Evolutionary conservation across 1,140 invertebrate genomes (phyloP).

Genomic region (Heliothis subflexa): DNA sequence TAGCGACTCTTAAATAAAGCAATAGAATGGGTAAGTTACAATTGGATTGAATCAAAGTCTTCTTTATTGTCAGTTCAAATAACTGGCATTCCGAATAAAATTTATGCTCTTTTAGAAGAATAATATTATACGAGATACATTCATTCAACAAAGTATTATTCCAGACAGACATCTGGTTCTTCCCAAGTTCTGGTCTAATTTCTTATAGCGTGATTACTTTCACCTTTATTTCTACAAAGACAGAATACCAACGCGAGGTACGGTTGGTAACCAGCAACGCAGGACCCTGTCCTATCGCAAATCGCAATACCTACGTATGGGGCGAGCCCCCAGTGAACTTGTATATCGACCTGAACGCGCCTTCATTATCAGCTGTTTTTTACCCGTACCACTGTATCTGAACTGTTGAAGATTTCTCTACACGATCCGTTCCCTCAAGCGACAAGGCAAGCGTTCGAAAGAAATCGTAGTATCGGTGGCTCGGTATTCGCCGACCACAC

Average conservation of each 20-base stretch:
- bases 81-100: no score
- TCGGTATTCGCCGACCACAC: slow-evolving; percentile 55
- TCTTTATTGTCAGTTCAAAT: no score
- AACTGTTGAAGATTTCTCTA: not conserved
- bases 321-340: slow-evolving; percentile 72
- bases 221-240: slow-evolving; percentile 52
- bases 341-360: slow-evolving; percentile 58
- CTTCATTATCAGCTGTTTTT: slow-evolving; percentile 67
- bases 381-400: slow-evolving; percentile 52
- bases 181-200: not conserved
- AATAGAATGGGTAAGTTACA: no score
- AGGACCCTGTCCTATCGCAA: slow-evolving; percentile 50
- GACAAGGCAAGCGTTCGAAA: slow-evolving; percentile 22
- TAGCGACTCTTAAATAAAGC: no score
- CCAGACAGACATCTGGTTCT: no score
- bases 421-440: not conserved
- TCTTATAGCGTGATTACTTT: slow-evolving; percentile 45
- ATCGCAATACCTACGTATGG: slow-evolving; percentile 48
- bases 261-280: slow-evolving; percentile 47
- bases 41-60: no score
- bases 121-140: no score
- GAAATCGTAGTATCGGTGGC: slow-evolving; percentile 48
- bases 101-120: no score
- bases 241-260: slow-evolving; percentile 6
- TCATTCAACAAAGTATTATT: no score